A percentile compares a stretch with the other conserved stretches of the same genome.
Evolutionary conservation across 2,113 vertebrate species (phyloP).

Genomic region (Orthochromis malagaraziensis): DNA sequence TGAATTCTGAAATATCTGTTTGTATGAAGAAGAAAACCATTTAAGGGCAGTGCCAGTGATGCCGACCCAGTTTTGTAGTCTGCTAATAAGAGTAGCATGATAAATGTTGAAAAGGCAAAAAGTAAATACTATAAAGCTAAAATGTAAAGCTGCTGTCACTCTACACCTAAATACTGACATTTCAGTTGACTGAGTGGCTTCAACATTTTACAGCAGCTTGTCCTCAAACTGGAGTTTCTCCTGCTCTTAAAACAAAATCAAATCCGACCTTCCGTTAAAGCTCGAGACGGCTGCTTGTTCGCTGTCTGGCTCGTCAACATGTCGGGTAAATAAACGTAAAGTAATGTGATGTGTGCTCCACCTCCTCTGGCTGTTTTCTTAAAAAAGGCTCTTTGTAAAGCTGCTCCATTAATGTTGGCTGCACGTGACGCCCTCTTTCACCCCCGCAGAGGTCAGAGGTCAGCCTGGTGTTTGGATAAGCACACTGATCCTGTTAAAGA

Average conservation of each 20-base stretch:
- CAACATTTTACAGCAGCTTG: neutral
- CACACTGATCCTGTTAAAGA: constrained; percentile 69
- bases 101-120: neutral
- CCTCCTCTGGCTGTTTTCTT: neutral
- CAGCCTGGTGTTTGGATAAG: constrained; percentile 70
- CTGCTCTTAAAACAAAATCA: neutral
- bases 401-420: neutral
- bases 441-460: constrained; percentile 54
- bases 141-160: neutral
- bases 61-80: neutral
- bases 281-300: neutral
- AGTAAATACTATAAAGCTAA: neutral
- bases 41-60: neutral
- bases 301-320: neutral
- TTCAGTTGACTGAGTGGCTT: neutral
- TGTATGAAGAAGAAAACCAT: neutral
- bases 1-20: neutral
- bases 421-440: neutral
- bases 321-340: neutral
- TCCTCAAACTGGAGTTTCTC: neutral
- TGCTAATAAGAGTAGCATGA: neutral
- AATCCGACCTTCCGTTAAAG: neutral
- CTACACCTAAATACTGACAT: neutral
- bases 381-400: neutral
- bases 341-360: neutral